phyloP scores from a whole-genome alignment of 2,113 vertebrate species.

The Etheostoma spectabile region DNA sequence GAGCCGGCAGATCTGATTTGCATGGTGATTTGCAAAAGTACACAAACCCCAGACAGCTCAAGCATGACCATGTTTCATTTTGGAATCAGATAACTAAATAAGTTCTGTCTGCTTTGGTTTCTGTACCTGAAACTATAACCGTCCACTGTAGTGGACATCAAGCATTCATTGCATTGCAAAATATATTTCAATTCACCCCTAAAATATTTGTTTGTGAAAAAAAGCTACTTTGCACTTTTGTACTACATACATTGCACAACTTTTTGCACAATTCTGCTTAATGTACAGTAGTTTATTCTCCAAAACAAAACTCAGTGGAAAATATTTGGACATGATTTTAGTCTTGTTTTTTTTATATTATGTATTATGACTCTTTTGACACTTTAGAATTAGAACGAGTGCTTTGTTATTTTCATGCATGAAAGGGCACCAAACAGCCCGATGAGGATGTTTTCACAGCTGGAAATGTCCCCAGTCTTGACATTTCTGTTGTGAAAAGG shows the following conservation, averaged over 20 bases:
- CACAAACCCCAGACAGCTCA: background rate
- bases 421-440: background rate
- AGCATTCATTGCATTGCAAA: no score
- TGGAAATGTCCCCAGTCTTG: background rate
- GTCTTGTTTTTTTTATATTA: background rate
- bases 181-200: background rate
- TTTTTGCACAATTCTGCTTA: background rate
- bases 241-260: background rate
- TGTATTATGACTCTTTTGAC: background rate
- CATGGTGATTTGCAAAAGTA: slow-evolving; percentile 4
- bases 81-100: background rate
- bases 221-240: no score
- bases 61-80: background rate
- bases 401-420: background rate
- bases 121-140: background rate
- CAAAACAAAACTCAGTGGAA: background rate
- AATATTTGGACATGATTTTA: background rate
- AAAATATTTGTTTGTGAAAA: background rate
- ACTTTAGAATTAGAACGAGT: background rate
- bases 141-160: background rate
- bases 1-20: slow-evolving; percentile 3
- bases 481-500: slow-evolving; percentile 27
- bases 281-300: background rate
- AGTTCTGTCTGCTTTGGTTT: background rate
- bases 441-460: background rate